Base-by-base conservation (phyloP, 2,797 vertebrate species). In the Enteromius afrohamiltoni region DNA sequence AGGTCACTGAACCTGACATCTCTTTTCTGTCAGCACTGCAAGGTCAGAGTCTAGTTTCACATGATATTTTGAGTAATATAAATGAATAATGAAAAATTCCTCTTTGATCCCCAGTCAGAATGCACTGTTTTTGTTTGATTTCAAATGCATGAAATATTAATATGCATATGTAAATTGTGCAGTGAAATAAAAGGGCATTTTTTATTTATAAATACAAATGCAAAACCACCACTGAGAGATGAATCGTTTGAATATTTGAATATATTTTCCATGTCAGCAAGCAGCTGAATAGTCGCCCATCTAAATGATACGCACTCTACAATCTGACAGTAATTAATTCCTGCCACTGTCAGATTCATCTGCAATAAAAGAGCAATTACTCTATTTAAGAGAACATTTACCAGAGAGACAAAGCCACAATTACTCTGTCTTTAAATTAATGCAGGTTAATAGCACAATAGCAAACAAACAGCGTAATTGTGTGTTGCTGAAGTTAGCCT, bases 301-400 rank as follows among this genome's bases (percentile, higher is more conserved):
- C 64, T 75, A 70, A 78, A 81, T 77, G 65, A 87, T 85, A 84
- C 80, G 68, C 84, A 80, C 80, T 65, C 67, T 82, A 75, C 78
- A 84, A 86, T 73, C 73, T 85, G 85, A 83, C 82, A 89, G 70
- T 87, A 89, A 83, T 87, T 77, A 88, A 89, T 88, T 87, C 88
- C 70, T 77, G 83, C 34, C 69, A 49, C 77, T 70, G 75, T 79
- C 76, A 70, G 47, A 60, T 70, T n/a, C 58, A 49, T 83, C 67
- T 67, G 81, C 82, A 88, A 81, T 70, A 74, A 85, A 82, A 85
- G 58, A 68, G 68, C 80, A 80, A 86, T 88, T 85, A 88, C 75
- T 85, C 40, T 70, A 77, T 80, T 83, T 80, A 75, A 79, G 51
- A 76, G 62, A 84, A 76, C 83, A 82, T 86, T 83, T 84, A 88